Evolutionary conservation across 1,140 invertebrate genomes (phyloP), one percentile per base, ranked within the genome.

Genomic region (Pogonomyrmex barbatus): DNA sequence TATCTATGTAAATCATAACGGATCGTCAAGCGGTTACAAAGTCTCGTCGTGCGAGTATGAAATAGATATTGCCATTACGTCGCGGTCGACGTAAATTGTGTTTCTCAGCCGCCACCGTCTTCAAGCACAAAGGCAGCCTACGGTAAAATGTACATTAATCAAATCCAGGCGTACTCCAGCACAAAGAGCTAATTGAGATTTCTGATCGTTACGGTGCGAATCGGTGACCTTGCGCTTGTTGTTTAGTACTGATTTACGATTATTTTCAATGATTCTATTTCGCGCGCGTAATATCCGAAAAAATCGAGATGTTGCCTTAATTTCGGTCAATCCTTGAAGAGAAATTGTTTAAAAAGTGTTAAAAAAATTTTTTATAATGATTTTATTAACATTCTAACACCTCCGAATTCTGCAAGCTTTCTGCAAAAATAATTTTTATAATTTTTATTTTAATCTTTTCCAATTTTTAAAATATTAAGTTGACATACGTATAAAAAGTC

Each of bases 181-280:
- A 90, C 87, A 90, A 91, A 90, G 89, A 78, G 60, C 78, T 91
- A 91, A 91, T 91, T 91, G 90, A 91, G 90, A 91, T 91, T 90
- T 91, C 90, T 87, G 84, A 83, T 68, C 71, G 52, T 33, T 83
- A 73, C 17, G 56, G 5, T 12, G 52, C 56, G 24, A 78, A 87
- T 58, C 52, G 71, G 10, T 84, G 76, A 89, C 88, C 87, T 89
- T 89, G 88, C 78, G 78, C 88, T 87, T 86, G 77, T 89, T 89
- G 85, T 89, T 89, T 89, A 89, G 52, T 60, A 71, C 58, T 89
- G 88, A 89, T 89, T 89, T 89, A 89, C 88, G 88, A 87, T 89
- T 89, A 89, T 87, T 89, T 89, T 87, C 85, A 78, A 89, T 75
- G 71, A 60, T 14, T 47, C 42, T 52, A 14, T 24, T 47, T 65